Percentiles rank a stretch among this genome's conserved stretches.
These are phyloP conservation scores for Mastomys natalensis DNA, from an alignment of 2,113 vertebrate genomes.

Conservation along the genomic window DNA sequence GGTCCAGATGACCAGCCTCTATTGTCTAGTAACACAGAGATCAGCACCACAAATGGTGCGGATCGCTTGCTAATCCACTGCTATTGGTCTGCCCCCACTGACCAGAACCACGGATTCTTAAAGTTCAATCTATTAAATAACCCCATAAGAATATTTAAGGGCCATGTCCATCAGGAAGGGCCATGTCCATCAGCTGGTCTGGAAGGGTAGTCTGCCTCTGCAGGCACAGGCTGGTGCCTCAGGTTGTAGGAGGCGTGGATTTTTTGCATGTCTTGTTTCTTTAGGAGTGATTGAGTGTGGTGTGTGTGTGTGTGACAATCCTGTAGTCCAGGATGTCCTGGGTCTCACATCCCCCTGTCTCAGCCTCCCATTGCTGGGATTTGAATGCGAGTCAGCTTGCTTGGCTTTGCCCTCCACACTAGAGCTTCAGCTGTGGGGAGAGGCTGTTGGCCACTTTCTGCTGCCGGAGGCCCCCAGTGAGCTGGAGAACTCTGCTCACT, in stretches of 20 bases:
- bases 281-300: too few species aligned
- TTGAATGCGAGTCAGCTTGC: not conserved
- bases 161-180: not conserved
- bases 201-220: not conserved
- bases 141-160: not conserved
- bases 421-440: not conserved
- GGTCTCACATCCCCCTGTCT: too few species aligned
- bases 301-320: not conserved
- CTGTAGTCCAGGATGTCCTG: too few species aligned
- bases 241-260: not conserved
- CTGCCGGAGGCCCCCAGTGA: not conserved
- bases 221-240: not conserved
- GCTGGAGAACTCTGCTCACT: not conserved
- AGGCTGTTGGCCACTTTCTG: not conserved
- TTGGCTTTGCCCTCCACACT: not conserved
- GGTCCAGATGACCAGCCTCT: not conserved
- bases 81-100: not conserved
- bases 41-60: not conserved
- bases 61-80: not conserved
- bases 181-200: not conserved
- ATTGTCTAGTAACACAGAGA: not conserved
- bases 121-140: not conserved
- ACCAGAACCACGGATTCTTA: not conserved
- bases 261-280: too few species aligned
- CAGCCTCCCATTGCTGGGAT: not conserved